Evolutionary conservation across 2,113 vertebrate genomes (phyloP), one percentile per base, ranked within the genome.

Genomic region (Toxotes chatareus): DNA sequence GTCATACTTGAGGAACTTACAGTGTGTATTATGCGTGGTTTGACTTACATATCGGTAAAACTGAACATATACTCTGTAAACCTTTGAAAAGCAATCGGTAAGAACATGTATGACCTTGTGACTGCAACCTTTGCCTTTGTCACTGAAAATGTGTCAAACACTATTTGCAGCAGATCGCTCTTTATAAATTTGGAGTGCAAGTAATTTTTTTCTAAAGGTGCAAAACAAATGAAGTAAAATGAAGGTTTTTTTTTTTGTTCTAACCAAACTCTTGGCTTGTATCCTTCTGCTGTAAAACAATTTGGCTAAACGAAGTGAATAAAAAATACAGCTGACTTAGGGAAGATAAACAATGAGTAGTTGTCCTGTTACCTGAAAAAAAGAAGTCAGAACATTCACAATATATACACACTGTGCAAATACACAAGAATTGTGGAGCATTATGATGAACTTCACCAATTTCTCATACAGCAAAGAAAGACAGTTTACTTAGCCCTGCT

Each of bases 331-430:
- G 74, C 51, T 86, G 32, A 47, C 34, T 42, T 80, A 14, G 51
- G 61, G 34, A 60, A 56, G 70, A 79, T 46, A 51, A 53, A 47
- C 31, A 34, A n/a, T 23, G 47, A 68, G 61, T 51, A 8, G 34
- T 27, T 51, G 21, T 51, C 36, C 65, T 47, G 34, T 71, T 71
- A 79, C 73, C 83, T 82, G 87, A 84, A 73, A 76, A 76, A 40
- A 64, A 16, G 59, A 27, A 27, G 36, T 70, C 42, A 76, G 40
- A 46, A 49, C 1, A 17, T 53, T 40, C 60, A 65, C 57, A 80
- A 85, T 61, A 78, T 66, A 74, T 66, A 74, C 56, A 86, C 19
- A 76, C 63, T 73, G 65, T 84, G 85, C 65, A 87, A 71, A 85
- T 80, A 86, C 66, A 87, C 74, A 84, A 34, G 19, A 78, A 42